Conservation (phyloP, 92 coral and sea anemone species). For the Micromussa lordhowensis region DNA sequence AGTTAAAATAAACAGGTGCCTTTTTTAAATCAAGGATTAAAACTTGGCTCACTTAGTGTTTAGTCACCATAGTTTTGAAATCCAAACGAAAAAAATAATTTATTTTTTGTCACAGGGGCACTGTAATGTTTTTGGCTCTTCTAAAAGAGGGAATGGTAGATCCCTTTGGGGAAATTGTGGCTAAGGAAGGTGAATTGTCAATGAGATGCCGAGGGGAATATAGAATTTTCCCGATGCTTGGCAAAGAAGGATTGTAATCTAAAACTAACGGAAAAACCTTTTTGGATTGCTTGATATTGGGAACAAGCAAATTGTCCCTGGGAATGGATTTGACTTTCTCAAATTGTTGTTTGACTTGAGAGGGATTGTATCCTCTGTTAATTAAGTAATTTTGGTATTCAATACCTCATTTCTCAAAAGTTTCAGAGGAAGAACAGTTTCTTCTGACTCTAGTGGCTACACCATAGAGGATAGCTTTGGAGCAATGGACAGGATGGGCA, state of each 20-base stretch:
- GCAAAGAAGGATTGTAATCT: neutral
- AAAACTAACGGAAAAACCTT: neutral
- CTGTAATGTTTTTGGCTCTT: too few relatives aligned
- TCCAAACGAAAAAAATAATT: too few relatives aligned
- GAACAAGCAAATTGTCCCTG: neutral
- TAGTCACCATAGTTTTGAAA: too few relatives aligned
- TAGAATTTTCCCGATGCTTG: neutral
- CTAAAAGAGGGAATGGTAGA: too few relatives aligned
- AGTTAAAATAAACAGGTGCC: too few relatives aligned
- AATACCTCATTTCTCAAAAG: neutral
- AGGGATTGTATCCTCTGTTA: neutral
- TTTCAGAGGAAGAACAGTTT: neutral
- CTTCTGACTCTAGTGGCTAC: neutral
- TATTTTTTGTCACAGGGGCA: too few relatives aligned
- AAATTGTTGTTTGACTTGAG: neutral
- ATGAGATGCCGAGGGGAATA: too few relatives aligned
- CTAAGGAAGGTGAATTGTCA: too few relatives aligned
- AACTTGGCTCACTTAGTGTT: too few relatives aligned
- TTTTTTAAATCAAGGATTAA: too few relatives aligned
- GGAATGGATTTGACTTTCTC: neutral
- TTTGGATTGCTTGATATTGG: neutral
- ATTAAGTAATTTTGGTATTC: neutral
- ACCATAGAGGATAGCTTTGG: slow-evolving; percentile 1
- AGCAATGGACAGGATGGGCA: neutral
- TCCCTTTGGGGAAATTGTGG: too few relatives aligned